phyloP scores from a whole-genome alignment of 1,140 invertebrate genomes.

The Cyrtorhinus lividipennis region DNA sequence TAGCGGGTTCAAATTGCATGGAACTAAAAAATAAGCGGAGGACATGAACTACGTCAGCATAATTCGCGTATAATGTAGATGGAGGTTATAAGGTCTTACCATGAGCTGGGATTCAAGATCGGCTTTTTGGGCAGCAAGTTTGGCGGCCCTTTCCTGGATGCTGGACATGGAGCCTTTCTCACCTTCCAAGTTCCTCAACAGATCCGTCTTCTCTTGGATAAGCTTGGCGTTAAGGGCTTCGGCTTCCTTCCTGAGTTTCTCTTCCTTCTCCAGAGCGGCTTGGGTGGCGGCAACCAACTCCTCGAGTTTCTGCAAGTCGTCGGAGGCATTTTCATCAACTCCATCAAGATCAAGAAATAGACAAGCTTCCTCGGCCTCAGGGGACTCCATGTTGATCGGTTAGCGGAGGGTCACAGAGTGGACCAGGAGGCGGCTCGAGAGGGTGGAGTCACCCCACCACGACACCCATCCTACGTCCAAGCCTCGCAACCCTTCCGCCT shows the following conservation, averaged over 20 bases:
- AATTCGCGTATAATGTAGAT: too few species aligned
- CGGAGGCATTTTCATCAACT: constrained; percentile 11
- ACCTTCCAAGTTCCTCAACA: constrained; percentile 73
- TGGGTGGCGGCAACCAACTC: constrained; percentile 90
- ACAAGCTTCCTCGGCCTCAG: background rate
- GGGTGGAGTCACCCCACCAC: background rate
- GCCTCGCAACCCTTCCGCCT: background rate
- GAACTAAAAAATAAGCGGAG: too few species aligned
- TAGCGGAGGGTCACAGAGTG: constrained; percentile 31
- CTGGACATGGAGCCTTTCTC: constrained; percentile 80
- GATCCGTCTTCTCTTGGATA: constrained; percentile 80
- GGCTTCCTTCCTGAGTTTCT: constrained; percentile 91
- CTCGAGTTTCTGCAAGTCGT: constrained; percentile 69
- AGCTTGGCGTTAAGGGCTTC: constrained; percentile 85
- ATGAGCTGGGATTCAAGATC: constrained; percentile 89
- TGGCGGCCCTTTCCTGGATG: constrained; percentile 79
- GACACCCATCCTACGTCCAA: background rate
- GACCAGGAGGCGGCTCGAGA: constrained; percentile 26
- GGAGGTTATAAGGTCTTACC: too few species aligned
- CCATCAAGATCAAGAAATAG: background rate
- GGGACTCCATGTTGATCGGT: constrained; percentile 13
- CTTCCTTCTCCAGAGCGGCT: constrained; percentile 84
- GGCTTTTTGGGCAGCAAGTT: constrained; percentile 88
- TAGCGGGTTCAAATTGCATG: too few species aligned
- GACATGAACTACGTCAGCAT: too few species aligned